Conservation (phyloP, 2,113 vertebrate species). For the Mesembrinibis cayennensis region DNA sequence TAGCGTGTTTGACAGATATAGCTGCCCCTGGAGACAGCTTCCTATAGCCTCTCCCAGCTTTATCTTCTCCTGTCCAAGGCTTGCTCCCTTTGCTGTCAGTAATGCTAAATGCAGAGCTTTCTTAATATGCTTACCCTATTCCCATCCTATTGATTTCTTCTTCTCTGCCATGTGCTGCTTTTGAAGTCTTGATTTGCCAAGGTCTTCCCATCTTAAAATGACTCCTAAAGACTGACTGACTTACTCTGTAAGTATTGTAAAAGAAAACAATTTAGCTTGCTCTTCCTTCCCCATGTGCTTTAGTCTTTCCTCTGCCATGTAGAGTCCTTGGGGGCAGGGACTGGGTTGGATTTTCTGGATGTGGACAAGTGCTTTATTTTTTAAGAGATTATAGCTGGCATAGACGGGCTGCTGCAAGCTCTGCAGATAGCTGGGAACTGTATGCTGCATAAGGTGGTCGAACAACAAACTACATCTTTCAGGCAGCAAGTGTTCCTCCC, state of each 20-base stretch:
- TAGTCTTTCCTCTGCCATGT: not conserved
- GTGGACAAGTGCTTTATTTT: not conserved
- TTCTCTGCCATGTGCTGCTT: not conserved
- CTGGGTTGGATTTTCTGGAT: not conserved
- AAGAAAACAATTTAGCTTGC: not conserved
- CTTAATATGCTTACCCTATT: not conserved
- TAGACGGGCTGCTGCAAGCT: not conserved
- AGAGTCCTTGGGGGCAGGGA: not conserved
- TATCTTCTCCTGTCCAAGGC: not conserved
- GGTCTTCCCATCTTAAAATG: not conserved
- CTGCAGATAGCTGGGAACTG: not conserved
- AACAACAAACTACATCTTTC: conserved; percentile 29
- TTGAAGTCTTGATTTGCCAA: not conserved
- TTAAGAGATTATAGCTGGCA: not conserved
- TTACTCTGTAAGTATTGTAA: not conserved
- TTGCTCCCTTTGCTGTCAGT: not conserved
- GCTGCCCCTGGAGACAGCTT: not conserved
- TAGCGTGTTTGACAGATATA: not conserved
- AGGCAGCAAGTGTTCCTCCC: conserved; percentile 17
- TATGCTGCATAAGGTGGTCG: not conserved
- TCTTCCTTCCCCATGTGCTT: not conserved
- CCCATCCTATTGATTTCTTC: not conserved
- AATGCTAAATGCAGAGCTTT: not conserved
- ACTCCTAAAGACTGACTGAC: not conserved
- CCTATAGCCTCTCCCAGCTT: not conserved